A percentile compares a stretch with the other conserved stretches of the same genome.
Conservation (phyloP, 2,797 vertebrate genomes). For the Meriones psammophilus region DNA sequence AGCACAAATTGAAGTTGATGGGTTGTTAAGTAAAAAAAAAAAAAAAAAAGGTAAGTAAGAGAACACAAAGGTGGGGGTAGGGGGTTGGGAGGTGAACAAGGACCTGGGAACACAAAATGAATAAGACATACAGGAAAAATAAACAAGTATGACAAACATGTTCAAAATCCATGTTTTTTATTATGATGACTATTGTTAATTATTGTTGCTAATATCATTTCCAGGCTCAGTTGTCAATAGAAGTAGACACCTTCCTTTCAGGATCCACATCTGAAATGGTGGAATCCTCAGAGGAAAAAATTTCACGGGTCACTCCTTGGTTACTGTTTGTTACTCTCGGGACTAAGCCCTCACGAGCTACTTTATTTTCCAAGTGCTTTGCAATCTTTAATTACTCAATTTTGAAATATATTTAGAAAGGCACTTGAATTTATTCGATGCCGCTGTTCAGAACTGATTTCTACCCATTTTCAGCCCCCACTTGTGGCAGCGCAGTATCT, state of each 20-base stretch:
- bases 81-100: not conserved
- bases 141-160: not conserved
- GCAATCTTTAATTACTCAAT: constrained; percentile 84
- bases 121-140: not conserved
- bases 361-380: constrained; percentile 83
- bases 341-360: constrained; percentile 76
- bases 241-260: constrained; percentile 47
- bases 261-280: constrained; percentile 70
- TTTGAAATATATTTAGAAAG: constrained; percentile 83
- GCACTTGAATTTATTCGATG: constrained; percentile 80
- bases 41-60: not conserved
- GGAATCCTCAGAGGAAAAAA: constrained; percentile 64
- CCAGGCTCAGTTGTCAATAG: constrained; percentile 52
- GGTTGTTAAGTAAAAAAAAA: not conserved
- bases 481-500: constrained; percentile 53
- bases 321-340: constrained; percentile 75
- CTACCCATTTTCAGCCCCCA: constrained; percentile 63
- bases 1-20: not conserved
- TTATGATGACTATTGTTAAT: not conserved
- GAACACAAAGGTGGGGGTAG: not conserved
- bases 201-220: constrained; percentile 6
- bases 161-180: not conserved
- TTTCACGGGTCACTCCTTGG: constrained; percentile 67
- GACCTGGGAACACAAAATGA: not conserved
- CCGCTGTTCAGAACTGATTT: constrained; percentile 75